Conservation (phyloP, 1,140 invertebrate species). For the Hycleus cichorii region DNA sequence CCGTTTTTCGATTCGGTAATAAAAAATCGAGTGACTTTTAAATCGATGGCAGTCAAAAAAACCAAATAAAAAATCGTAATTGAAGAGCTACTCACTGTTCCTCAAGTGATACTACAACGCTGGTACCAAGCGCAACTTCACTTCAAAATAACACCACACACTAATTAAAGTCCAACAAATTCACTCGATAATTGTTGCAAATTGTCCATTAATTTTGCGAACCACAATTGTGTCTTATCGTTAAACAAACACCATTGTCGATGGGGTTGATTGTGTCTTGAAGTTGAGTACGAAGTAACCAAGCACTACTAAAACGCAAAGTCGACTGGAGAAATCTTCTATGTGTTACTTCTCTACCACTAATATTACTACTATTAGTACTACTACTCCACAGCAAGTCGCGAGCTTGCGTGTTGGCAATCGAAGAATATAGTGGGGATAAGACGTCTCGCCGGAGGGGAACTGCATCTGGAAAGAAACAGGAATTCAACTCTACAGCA, state of each 20-base stretch:
- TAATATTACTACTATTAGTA: too few relatives aligned
- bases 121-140: too few relatives aligned
- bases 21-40: neutral
- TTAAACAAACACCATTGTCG: too few relatives aligned
- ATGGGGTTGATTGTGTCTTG: neutral
- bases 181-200: neutral
- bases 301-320: neutral
- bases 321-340: constrained; percentile 1
- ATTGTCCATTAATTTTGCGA: neutral
- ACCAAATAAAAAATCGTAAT: too few relatives aligned
- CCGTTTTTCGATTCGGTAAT: neutral
- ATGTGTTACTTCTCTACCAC: neutral
- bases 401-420: constrained; percentile 4
- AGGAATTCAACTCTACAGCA: neutral
- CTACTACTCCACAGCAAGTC: neutral
- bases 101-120: too few relatives aligned
- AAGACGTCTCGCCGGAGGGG: constrained; percentile 6
- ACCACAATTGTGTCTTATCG: too few relatives aligned
- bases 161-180: neutral
- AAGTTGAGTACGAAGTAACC: neutral
- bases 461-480: neutral
- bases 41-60: neutral
- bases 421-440: constrained; percentile 10
- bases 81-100: too few relatives aligned
- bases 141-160: too few relatives aligned